Percentiles rank a stretch among this genome's conserved stretches.
Conservation (phyloP, 2,888 invertebrate species). For the Osmoderma eremita region DNA sequence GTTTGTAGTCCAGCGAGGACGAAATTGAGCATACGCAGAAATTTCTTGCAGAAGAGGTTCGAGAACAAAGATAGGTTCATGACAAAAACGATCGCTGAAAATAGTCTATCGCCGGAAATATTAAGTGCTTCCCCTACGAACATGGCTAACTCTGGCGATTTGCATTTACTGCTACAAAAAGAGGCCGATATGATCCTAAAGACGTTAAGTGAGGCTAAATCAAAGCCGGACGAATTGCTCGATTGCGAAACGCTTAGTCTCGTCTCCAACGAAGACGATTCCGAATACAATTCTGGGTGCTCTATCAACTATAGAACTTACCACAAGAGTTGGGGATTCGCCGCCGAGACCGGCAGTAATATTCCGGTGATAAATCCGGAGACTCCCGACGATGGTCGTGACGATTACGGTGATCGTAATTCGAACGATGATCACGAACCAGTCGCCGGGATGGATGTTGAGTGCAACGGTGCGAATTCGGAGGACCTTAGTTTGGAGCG, state of each 20-base stretch:
- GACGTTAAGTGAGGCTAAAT: conserved; percentile 66
- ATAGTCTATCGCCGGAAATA: conserved; percentile 67
- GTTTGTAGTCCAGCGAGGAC: conserved; percentile 51
- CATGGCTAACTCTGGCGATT: conserved; percentile 45
- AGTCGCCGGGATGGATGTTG: not conserved
- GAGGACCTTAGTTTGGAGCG: conserved; percentile 13
- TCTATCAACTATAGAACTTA: conserved; percentile 71
- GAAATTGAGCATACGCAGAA: conserved; percentile 57
- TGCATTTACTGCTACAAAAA: conserved; percentile 63
- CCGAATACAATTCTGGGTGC: conserved; percentile 70
- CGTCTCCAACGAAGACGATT: conserved; percentile 79
- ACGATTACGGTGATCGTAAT: conserved; percentile 38
- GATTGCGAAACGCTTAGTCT: conserved; percentile 75
- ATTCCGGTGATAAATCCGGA: conserved; percentile 36
- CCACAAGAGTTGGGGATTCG: conserved; percentile 62
- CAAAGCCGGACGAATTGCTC: conserved; percentile 63
- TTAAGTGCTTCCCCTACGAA: conserved; percentile 54
- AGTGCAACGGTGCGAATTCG: conserved; percentile 4
- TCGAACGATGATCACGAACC: conserved; percentile 21
- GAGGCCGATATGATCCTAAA: conserved; percentile 69
- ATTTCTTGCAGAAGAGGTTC: conserved; percentile 67
- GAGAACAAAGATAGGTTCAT: conserved; percentile 79
- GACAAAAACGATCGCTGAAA: conserved; percentile 74
- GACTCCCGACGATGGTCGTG: conserved; percentile 25
- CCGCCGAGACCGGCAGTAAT: conserved; percentile 26